phyloP scores from a whole-genome alignment of 2,888 invertebrate species.

The Drosophila greeni region DNA sequence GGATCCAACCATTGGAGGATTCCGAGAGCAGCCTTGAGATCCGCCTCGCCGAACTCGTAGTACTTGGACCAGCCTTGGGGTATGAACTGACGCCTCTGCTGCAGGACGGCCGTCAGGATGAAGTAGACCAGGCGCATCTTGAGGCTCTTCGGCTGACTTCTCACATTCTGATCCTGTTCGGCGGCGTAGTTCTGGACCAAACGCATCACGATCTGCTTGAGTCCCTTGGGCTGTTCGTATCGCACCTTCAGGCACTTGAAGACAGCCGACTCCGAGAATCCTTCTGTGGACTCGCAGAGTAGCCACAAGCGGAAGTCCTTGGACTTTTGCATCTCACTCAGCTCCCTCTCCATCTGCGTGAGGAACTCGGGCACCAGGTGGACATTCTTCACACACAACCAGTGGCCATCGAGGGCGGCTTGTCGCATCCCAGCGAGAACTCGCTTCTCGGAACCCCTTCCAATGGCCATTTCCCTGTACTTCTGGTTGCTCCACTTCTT shows the following conservation, averaged over 20 bases:
- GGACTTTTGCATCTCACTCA: slow-evolving; percentile 80
- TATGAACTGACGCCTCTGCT: slow-evolving; percentile 94
- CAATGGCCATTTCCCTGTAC: slow-evolving; percentile 87
- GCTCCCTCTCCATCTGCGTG: slow-evolving; percentile 83
- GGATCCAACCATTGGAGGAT: slow-evolving; percentile 78
- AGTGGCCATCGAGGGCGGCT: slow-evolving; percentile 83
- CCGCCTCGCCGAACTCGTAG: slow-evolving; percentile 92
- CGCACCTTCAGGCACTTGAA: slow-evolving; percentile 89
- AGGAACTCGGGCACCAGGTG: slow-evolving; percentile 88
- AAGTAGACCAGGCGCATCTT: slow-evolving; percentile 88
- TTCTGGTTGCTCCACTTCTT: slow-evolving; percentile 79
- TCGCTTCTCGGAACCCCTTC: slow-evolving; percentile 86
- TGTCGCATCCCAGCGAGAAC: slow-evolving; percentile 82
- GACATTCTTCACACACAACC: slow-evolving; percentile 90
- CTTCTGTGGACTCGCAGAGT: slow-evolving; percentile 88
- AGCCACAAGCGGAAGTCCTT: slow-evolving; percentile 89
- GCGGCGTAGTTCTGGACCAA: slow-evolving; percentile 86
- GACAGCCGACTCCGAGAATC: slow-evolving; percentile 86
- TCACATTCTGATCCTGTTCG: slow-evolving; percentile 46
- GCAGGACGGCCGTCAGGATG: slow-evolving; percentile 92
- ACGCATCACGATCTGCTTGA: slow-evolving; percentile 88
- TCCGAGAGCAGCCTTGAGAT: slow-evolving; percentile 86
- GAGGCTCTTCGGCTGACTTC: slow-evolving; percentile 78
- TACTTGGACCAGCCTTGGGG: slow-evolving; percentile 94
- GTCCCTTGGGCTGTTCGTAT: slow-evolving; percentile 91